Base-by-base conservation (phyloP, 1,140 invertebrate genomes). In the Subanguina moxae region DNA sequence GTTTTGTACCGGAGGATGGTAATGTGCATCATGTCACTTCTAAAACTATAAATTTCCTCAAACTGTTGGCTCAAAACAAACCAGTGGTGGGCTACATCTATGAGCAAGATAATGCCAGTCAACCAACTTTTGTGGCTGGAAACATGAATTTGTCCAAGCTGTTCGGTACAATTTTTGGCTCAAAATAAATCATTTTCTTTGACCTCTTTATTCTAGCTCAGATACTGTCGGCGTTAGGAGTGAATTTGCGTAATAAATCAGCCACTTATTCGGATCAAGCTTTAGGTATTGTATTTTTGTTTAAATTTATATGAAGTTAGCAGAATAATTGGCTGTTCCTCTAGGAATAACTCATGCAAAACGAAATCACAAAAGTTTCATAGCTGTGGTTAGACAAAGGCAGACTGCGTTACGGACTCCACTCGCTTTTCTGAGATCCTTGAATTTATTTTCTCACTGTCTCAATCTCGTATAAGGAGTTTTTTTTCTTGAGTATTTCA, bases 1-100 rank as follows among this genome's bases (percentile, higher is more conserved):
- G 74, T 28, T 76, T 74, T 56, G 73, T 76, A 21, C 74, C 74
- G 0, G 52, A 67, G 43, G 74, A 76, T 64, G 74, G 74, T 25
- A 76, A 75, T 59, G 71, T 74, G 28, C 42, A 73, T 5, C 56
- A 69, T 46, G 23, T 70, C 3, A 48, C 69, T 62, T 57, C 69
- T 57, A 56, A 64, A 38, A 71, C 74, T 11, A 61, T 76, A 13
- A 76, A 78, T 46, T 65, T 76, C 11, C 64, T 76, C 17, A 76
- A 78, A 48, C 45, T 78, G 11, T 56, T 76, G 21, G 76, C 67
- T 9, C 56, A 77, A 46, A 64, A 64, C 25, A n/a, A 56, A n/a
- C 57, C 42, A 19, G 57, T 28, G 19, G 27, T 64, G n/a, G 42
- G 19, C n/a, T 64, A 64, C 42, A 59, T 64, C 17, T 64, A 56